A percentile compares a stretch with the other conserved stretches of the same genome.
Evolutionary conservation across 2,797 vertebrate genomes (phyloP).

Genomic region (Echeneis naucrates): DNA sequence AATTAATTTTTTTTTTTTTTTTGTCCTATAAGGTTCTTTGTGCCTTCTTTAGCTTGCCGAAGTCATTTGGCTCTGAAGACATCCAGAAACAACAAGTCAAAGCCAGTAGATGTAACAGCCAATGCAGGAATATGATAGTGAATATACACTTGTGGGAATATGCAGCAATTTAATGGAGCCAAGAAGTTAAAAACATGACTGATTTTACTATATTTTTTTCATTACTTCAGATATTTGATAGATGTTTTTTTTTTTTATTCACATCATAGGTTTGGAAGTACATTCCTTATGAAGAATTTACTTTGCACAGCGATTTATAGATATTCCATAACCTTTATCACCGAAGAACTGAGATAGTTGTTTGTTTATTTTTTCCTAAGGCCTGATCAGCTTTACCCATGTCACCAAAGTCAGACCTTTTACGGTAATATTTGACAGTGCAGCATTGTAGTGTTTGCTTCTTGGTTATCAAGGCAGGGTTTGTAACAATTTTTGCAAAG

Average conservation of each 20-base stretch:
- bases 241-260: neutral
- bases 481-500: neutral
- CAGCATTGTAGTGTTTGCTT: neutral
- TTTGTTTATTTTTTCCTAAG: slow-evolving; percentile 4
- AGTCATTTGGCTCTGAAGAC: neutral
- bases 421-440: slow-evolving; percentile 7
- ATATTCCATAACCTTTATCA: neutral
- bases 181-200: neutral
- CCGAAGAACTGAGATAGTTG: slow-evolving; percentile 17
- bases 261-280: too few species aligned
- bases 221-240: too few species aligned
- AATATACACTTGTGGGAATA: neutral
- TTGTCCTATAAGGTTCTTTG: slow-evolving; percentile 29
- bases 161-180: slow-evolving; percentile 8
- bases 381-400: neutral
- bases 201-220: slow-evolving; percentile 10
- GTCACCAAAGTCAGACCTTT: slow-evolving; percentile 12
- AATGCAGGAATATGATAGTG: slow-evolving; percentile 1
- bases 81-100: neutral
- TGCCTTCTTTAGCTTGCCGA: slow-evolving; percentile 66
- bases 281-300: slow-evolving; percentile 36
- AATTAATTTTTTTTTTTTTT: neutral
- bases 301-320: slow-evolving; percentile 14
- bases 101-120: neutral
- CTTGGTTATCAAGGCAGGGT: neutral